Percentiles rank a stretch among this genome's conserved stretches.
Evolutionary conservation across 2,888 invertebrate genomes (phyloP).

Genomic region (Coenonympha arcania): DNA sequence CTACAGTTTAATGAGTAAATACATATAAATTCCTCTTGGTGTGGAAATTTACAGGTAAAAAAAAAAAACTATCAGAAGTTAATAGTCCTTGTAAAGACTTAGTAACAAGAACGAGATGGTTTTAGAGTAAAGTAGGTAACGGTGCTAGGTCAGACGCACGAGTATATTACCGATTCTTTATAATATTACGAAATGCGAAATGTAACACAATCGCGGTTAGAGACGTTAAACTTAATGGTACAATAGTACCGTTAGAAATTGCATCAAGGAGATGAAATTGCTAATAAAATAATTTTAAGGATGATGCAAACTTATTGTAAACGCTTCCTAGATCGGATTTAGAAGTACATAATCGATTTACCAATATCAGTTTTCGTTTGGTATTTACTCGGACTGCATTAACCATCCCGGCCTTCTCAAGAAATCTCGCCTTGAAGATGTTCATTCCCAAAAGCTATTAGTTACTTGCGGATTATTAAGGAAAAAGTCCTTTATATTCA

Average conservation of each 20-base stretch:
- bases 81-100: no score
- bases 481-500: no score
- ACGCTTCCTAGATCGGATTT: background rate
- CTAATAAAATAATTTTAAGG: background rate
- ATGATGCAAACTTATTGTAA: background rate
- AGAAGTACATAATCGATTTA: background rate
- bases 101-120: no score
- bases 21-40: no score
- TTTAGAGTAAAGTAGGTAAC: constrained; percentile 19
- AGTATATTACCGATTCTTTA: constrained; percentile 16
- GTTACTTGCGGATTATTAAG: no score
- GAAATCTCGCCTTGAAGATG: no score
- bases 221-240: background rate
- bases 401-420: no score
- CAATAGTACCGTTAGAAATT: background rate
- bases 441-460: no score
- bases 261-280: background rate
- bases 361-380: no score
- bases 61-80: background rate
- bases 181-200: constrained; percentile 8
- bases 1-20: background rate
- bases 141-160: constrained; percentile 21
- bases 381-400: no score
- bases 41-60: no score
- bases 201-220: no score